A percentile compares a stretch with the other conserved stretches of the same genome.
These are phyloP conservation scores for Perca fluviatilis DNA, from an alignment of 2,113 vertebrate species.

Conservation along the genomic window DNA sequence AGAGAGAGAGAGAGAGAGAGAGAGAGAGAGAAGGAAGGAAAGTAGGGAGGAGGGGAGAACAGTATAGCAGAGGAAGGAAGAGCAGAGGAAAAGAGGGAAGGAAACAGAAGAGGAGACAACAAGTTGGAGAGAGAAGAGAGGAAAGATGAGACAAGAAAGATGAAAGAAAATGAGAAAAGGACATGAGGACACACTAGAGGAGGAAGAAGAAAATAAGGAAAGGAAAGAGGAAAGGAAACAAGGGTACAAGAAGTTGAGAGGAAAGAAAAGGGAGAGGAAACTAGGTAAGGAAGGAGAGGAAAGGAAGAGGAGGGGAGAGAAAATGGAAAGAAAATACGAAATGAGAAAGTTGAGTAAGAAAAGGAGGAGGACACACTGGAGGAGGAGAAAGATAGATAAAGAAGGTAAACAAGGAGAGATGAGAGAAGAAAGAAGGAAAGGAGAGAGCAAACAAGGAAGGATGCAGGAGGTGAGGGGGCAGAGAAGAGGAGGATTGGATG, in stretches of 20 bases:
- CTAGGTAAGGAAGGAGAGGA: too few relatives aligned
- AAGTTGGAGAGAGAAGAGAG: background rate
- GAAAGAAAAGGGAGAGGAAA: too few relatives aligned
- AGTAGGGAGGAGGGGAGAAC: too few relatives aligned
- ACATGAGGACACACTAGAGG: background rate
- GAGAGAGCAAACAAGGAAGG: background rate
- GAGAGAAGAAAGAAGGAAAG: background rate
- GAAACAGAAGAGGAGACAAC: too few relatives aligned
- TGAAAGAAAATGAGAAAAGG: background rate
- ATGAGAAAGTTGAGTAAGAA: too few relatives aligned
- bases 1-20: too few relatives aligned
- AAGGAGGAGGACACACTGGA: background rate
- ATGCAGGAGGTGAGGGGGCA: background rate
- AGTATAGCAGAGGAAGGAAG: too few relatives aligned
- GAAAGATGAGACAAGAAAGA: too few relatives aligned
- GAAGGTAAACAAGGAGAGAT: background rate
- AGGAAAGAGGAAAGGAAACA: background rate
- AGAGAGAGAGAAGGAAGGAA: background rate
- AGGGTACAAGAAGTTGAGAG: background rate
- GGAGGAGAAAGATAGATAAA: background rate
- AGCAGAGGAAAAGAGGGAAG: too few relatives aligned
- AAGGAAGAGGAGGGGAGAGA: background rate
- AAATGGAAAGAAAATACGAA: background rate
- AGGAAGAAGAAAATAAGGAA: too few relatives aligned
- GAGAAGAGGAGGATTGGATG: slow-evolving; percentile 3